Evolutionary conservation across 1,140 invertebrate species (phyloP), one percentile per base, ranked within the genome.

Genomic region (Leptonema lineaticorne): DNA sequence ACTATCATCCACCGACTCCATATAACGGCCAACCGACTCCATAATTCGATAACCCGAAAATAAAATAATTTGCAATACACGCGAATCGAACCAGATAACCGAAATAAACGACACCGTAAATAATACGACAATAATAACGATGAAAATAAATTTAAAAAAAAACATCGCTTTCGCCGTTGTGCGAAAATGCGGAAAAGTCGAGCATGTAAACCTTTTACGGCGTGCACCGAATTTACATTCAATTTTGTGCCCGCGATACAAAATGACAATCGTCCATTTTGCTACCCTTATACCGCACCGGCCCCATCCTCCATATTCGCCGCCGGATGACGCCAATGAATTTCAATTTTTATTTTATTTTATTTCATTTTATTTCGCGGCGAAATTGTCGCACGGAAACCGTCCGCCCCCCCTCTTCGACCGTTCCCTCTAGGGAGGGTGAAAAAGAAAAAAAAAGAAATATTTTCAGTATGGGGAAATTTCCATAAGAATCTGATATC

Each of bases 401-500:
- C 22, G 22, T 18, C 41, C 7, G 16, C 41, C n/a, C 46, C 46
- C 16, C n/a, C n/a, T n/a, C n/a, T n/a, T n/a, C n/a, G n/a, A n/a
- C n/a, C n/a, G n/a, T n/a, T n/a, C n/a, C n/a, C n/a, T n/a, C n/a
- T n/a, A n/a, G n/a, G n/a, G n/a, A n/a, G n/a, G n/a, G n/a, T n/a
- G n/a, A n/a, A n/a, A n/a, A n/a, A n/a, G n/a, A n/a, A n/a, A n/a
- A n/a, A 20, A 67, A 70, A 70, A 29, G 64, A 70, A 67, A 67
- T 67, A 63, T 70, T 70, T 63, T 67, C 46, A 66, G 41, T 60
- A 33, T 62, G 24, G 45, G 4, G 48, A 46, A 67, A 67, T 70
- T 70, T 67, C 46, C 64, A 70, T 67, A 70, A 41, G 69, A 70
- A 70, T 70, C 69, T 67, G 29, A 67, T 70, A 70, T 67, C 41